Evolutionary conservation across 2,113 vertebrate species (phyloP), one percentile per base, ranked within the genome.

Genomic region (Tachuris rubrigastra): DNA sequence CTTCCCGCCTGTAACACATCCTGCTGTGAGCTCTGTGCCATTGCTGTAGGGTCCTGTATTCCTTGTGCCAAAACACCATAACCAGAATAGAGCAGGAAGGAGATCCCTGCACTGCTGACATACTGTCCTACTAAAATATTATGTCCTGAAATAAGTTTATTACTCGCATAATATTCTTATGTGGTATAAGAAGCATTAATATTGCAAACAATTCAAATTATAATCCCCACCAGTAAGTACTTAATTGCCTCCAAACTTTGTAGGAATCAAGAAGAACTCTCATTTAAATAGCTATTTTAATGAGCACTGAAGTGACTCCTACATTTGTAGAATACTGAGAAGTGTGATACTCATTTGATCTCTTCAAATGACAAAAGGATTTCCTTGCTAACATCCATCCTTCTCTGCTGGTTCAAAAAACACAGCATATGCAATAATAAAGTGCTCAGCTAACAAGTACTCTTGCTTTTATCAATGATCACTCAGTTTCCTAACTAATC

Each of bases 391-490:
- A 31, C n/a, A 8, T 25, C 8, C 30, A 0, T 39, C 8, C 8
- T 30, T 56, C 22, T 22, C 28, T 77, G 5, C 7, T 72, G 8
- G 8, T 55, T 49, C 30, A 19, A 8, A 21, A 8, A 44, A 41
- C 5, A 35, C 2, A 1, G 0, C 5, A 46, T 17, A 50, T 15
- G 21, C 9, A 33, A 56, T 33, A 56, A 55, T 50, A 82, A 33
- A 46, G 1, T 8, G 8, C 22, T 88, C 20, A 44, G 14, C 28
- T 65, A 42, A 42, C 19, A 63, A 3, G 8, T 35, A 10, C 15
- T 52, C 10, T 76, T 44, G 12, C 8, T 72, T 62, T 56, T 30
- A 11, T n/a, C 31, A 47, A 47, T 67, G 44, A 30, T 22, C 47
- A 56, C 33, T 28, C 17, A 41, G 15, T 83, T 68, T 68, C 42